Evolutionary conservation across 2,797 vertebrate genomes (phyloP), one percentile per base, ranked within the genome.

Genomic region (Catharus ustulatus): DNA sequence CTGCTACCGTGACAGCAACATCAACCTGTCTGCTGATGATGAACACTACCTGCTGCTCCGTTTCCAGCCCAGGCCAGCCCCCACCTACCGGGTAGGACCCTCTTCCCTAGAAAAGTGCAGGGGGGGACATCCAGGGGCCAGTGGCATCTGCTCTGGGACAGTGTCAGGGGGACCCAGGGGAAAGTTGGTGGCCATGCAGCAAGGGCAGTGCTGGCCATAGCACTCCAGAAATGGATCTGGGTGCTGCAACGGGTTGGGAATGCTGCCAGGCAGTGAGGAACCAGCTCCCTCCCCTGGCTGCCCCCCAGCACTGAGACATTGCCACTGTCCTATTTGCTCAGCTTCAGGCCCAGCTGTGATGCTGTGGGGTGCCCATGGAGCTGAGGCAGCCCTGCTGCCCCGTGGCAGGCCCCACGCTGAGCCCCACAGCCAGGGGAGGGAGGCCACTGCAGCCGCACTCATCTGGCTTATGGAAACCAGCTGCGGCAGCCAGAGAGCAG

Each of bases 21-120:
- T 99, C 80, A 89, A 74, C 62, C 96, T 99, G 94, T 98, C 98
- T 2, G 46, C 92, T 40, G 40, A 40, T 40, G 40, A 40, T 40
- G 11, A 40, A 40, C 40, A 40, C 57, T 96, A 97, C 84, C n/a
- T 72, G 81, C 95, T 98, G 68, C 52, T 95, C 30, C 67, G 98
- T 30, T 36, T 66, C n/a, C 92, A 85, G 42, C 98, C 98, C 6
- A 6, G 1, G 5, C 38, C 7, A 0, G 76, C 98, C n/a, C 58
- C 26, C 34, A 59, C 55, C 19, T 98, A 98, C 64, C 15, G 26
- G 94, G 99, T 99, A 97, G 98, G 98, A 96, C 90, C 24, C 17
- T 43, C 38, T 83, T 23, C 34, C 36, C 20, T 0, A 0, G 51
- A 26, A 10, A 42, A 55, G 42, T 13, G 29, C 6, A 5, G 24